Conservation (phyloP, 2,797 vertebrate species). For the Fistularia tabacaria region DNA sequence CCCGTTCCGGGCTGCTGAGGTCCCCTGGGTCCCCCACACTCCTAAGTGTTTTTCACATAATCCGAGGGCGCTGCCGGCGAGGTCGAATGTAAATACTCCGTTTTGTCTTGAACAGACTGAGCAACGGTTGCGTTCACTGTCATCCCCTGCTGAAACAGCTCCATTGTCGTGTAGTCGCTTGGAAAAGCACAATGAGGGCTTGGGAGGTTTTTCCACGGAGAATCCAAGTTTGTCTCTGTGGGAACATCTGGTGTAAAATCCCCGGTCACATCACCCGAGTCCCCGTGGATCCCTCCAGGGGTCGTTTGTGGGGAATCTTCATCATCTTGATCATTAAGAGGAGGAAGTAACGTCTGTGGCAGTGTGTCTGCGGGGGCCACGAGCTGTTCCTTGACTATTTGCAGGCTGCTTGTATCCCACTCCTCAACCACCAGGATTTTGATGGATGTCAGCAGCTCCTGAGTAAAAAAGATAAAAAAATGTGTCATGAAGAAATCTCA, state of each 20-base stretch:
- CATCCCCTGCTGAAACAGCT: constrained; percentile 71
- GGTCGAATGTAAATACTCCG: too few species aligned
- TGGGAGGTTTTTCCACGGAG: neutral
- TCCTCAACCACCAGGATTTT: constrained; percentile 49
- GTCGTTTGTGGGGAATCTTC: neutral
- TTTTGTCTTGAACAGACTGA: too few species aligned
- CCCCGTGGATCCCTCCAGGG: constrained; percentile 3
- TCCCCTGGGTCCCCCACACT: too few species aligned
- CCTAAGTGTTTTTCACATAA: too few species aligned
- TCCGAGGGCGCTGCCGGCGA: too few species aligned
- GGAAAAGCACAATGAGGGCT: constrained; percentile 29
- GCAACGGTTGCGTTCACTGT: neutral
- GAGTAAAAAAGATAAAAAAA: constrained; percentile 6
- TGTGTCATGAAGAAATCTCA: too few species aligned
- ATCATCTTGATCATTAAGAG: neutral
- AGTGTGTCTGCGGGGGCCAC: neutral
- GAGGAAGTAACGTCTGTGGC: neutral
- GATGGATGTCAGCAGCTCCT: constrained; percentile 59
- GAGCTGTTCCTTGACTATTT: constrained; percentile 57
- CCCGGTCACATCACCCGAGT: neutral
- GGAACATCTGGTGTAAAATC: neutral
- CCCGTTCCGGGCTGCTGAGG: too few species aligned
- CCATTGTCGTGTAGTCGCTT: constrained; percentile 80
- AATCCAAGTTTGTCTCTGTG: neutral
- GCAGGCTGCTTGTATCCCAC: constrained; percentile 64